Evolutionary conservation across 2,797 vertebrate genomes (phyloP).

Genomic region (Gymnoscopelus braueri): DNA sequence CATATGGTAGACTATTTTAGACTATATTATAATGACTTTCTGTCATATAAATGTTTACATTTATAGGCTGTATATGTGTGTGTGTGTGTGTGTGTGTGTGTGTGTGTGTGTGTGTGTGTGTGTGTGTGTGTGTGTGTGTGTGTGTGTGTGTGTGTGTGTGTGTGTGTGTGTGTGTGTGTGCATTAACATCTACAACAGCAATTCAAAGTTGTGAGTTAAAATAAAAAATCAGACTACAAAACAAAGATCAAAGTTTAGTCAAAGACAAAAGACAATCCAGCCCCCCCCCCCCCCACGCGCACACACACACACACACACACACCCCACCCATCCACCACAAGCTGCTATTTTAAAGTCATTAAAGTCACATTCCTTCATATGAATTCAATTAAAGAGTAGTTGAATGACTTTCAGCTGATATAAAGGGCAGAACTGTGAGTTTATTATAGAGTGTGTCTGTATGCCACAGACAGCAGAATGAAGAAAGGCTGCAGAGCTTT

Average conservation of each 20-base stretch:
- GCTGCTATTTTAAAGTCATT: too few relatives aligned
- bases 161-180: background rate
- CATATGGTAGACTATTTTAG: constrained; percentile 3
- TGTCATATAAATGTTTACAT: background rate
- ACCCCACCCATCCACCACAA: background rate
- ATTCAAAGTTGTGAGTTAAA: constrained; percentile 61
- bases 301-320: constrained; percentile 42
- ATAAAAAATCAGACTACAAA: constrained; percentile 65
- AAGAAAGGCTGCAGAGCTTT: constrained; percentile 4
- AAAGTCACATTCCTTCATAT: background rate
- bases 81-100: too few relatives aligned
- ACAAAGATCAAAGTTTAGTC: constrained; percentile 50
- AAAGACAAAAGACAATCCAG: constrained; percentile 43
- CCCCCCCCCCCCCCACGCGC: background rate
- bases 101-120: too few relatives aligned
- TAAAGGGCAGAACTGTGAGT: background rate
- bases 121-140: too few relatives aligned
- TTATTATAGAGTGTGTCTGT: background rate
- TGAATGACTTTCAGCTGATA: constrained; percentile 1
- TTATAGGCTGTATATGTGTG: background rate
- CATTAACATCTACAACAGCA: constrained; percentile 54
- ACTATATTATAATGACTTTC: too few relatives aligned
- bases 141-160: background rate
- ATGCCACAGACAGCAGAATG: background rate
- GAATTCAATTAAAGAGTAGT: constrained; percentile 2